These are phyloP conservation scores for Drosophila quinaria DNA, from an alignment of 2,888 invertebrate genomes.

Conservation along the genomic window DNA sequence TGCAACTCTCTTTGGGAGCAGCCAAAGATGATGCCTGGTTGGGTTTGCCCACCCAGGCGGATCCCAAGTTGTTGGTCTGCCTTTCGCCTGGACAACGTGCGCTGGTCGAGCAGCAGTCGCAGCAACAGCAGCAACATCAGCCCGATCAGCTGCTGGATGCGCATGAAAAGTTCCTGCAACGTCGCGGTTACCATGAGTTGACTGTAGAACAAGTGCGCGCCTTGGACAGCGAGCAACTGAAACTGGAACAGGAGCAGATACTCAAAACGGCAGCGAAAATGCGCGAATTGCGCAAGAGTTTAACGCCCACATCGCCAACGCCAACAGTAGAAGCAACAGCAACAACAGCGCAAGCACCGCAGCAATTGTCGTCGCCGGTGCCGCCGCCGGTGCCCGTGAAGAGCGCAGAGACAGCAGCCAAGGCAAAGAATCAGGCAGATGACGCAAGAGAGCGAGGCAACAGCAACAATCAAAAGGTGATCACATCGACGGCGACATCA, in stretches of 20 bases:
- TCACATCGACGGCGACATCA: slow-evolving; percentile 64
- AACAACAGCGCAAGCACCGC: slow-evolving; percentile 77
- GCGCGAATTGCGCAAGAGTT: slow-evolving; percentile 83
- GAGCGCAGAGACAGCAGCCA: slow-evolving; percentile 80
- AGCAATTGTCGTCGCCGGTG: slow-evolving; percentile 74
- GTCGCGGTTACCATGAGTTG: slow-evolving; percentile 87
- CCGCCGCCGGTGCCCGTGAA: slow-evolving; percentile 83
- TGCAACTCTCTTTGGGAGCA: slow-evolving; percentile 78
- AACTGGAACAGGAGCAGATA: slow-evolving; percentile 73
- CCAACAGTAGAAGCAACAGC: slow-evolving; percentile 55
- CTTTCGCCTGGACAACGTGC: slow-evolving; percentile 91
- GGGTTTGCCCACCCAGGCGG: slow-evolving; percentile 88
- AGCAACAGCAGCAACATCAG: slow-evolving; percentile 75
- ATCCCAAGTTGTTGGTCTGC: slow-evolving; percentile 89
- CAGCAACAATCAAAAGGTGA: slow-evolving; percentile 23
- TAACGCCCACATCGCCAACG: slow-evolving; percentile 81
- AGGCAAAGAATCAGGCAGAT: slow-evolving; percentile 66
- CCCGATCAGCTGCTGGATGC: slow-evolving; percentile 89
- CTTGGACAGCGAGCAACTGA: slow-evolving; percentile 76
- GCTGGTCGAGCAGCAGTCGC: slow-evolving; percentile 87
- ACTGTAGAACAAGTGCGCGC: slow-evolving; percentile 78
- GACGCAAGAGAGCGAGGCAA: slow-evolving; percentile 49
- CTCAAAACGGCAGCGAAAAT: slow-evolving; percentile 79
- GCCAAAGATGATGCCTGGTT: slow-evolving; percentile 86
- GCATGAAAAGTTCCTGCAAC: slow-evolving; percentile 90